Evolutionary conservation across 2,113 vertebrate genomes (phyloP), one percentile per base, ranked within the genome.

Genomic region (Ochotona curzoniae): DNA sequence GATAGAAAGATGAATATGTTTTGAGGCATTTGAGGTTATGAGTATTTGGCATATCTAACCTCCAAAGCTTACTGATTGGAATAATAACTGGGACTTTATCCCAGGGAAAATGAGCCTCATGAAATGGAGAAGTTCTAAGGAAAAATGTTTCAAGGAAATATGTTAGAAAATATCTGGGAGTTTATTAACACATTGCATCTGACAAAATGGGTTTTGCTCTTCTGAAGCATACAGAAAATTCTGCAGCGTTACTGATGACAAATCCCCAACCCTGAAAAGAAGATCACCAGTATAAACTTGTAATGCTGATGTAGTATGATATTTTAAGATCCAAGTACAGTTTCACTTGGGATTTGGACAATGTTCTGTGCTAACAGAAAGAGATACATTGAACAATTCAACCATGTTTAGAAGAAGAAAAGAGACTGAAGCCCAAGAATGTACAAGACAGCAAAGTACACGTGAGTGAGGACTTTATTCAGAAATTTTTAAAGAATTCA

Each of bases 161-260:
- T 26, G 13, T 66, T 1, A 80, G 25, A 79, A 80, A 67, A 6
- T 70, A 15, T 1, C 2, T 25, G 2, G 3, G 32, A 73, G 7
- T 8, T 61, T 70, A 1, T 47, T 47, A 47, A 78, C 25, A 71
- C 5, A 4, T 7, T 0, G 18, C 18, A 57, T 5, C 18, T 21
- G 5, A 47, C 3, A 69, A 9, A 67, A 44, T 81, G 9, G 30
- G 1, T n/a, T 60, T 49, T 28, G 18, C 28, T 90, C 2, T 66
- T 49, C 10, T 0, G 61, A 11, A 4, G 0, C 7, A 2, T 6
- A 1, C 9, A 63, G 1, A 2, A 0, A 10, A 66, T n/a, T 44
- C 17, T 26, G 49, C 49, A 35, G 13, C 60, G n/a, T 23, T 13
- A 32, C 1, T 38, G 3, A 44, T 44, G 38, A 44, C 38, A 44